phyloP scores from a whole-genome alignment of 2,888 invertebrate species.

The Epirrhoe tristata region DNA sequence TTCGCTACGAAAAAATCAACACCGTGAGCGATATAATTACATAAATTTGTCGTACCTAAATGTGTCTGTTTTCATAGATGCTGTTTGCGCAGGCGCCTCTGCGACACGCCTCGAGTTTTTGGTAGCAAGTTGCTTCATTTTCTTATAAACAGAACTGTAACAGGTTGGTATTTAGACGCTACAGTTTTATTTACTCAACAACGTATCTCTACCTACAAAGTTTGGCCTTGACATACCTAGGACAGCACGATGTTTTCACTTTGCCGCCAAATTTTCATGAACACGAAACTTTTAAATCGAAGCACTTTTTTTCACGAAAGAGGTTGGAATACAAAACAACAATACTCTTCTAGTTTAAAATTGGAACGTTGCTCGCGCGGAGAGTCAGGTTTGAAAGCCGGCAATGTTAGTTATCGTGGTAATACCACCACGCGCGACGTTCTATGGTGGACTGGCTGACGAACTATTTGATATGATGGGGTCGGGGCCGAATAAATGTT shows the following conservation, averaged over 20 bases:
- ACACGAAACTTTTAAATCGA: conserved; percentile 16
- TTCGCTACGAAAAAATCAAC: no score
- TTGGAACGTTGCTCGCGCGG: conserved; percentile 24
- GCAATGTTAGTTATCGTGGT: conserved; percentile 6
- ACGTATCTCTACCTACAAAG: conserved; percentile 21
- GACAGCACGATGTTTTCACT: conserved; percentile 30
- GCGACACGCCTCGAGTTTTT: neutral
- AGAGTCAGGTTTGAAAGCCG: conserved; percentile 11
- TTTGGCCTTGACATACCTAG: conserved; percentile 40
- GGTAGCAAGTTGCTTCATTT: neutral
- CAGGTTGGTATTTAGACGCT: conserved; percentile 1
- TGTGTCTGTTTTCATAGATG: neutral
- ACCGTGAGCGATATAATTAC: neutral
- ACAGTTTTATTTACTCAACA: conserved; percentile 32
- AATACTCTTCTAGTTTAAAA: conserved; percentile 29
- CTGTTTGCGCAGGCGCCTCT: conserved; percentile 2
- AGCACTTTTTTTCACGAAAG: conserved; percentile 21
- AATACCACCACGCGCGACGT: conserved; percentile 65
- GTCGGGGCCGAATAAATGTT: conserved; percentile 62
- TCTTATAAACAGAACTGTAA: conserved; percentile 11
- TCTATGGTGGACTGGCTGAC: conserved; percentile 71
- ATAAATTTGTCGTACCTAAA: conserved; percentile 3
- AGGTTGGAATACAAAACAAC: conserved; percentile 7
- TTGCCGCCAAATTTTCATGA: conserved; percentile 31
- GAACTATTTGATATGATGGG: conserved; percentile 63